A percentile compares a stretch with the other conserved stretches of the same genome.
Evolutionary conservation across 2,888 invertebrate genomes (phyloP).

Genomic region (Polyommatus iphigenia): DNA sequence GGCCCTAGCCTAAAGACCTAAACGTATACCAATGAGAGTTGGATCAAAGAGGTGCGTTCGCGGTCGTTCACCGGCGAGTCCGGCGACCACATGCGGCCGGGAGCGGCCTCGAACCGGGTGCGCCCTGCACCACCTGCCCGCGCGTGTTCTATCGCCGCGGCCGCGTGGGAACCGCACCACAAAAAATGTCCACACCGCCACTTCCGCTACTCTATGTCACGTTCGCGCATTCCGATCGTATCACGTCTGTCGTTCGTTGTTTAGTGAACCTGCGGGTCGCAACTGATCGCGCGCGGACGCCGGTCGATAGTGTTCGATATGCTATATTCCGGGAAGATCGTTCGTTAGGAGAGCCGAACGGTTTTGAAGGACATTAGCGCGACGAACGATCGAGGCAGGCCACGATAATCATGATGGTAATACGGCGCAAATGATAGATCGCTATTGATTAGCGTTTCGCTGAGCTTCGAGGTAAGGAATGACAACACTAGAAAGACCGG

Average conservation of each 20-base stretch:
- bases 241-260: not conserved
- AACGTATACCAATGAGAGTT: not conserved
- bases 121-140: conserved; percentile 28
- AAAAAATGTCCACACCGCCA: conserved; percentile 12
- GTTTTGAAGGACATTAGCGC: not conserved
- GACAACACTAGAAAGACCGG: no score
- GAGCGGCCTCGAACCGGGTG: conserved; percentile 27
- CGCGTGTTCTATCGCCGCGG: conserved; percentile 6
- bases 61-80: not conserved
- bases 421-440: not conserved
- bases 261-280: not conserved
- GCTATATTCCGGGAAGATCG: not conserved
- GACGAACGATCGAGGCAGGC: not conserved
- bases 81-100: conserved; percentile 13
- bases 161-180: conserved; percentile 9
- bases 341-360: not conserved
- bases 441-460: not conserved
- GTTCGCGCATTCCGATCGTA: not conserved
- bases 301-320: not conserved
- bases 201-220: conserved; percentile 12
- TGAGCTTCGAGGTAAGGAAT: not conserved
- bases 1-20: not conserved
- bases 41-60: not conserved
- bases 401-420: not conserved
- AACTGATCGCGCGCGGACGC: not conserved